Percentiles rank a stretch among this genome's conserved stretches.
Evolutionary conservation across 2,797 vertebrate genomes (phyloP).

Genomic region (Pantherophis vulpinus): DNA sequence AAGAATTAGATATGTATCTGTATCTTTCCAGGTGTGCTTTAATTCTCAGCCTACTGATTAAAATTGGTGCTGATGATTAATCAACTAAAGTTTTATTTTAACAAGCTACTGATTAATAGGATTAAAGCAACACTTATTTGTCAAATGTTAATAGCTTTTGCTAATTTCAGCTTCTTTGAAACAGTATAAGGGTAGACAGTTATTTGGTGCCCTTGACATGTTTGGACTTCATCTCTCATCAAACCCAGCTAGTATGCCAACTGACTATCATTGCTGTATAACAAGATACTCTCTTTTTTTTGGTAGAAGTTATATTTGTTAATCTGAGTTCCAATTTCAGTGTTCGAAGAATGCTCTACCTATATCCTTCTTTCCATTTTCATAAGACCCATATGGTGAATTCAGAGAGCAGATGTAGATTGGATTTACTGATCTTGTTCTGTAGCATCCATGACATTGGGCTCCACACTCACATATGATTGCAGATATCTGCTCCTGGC

Average conservation of each 20-base stretch:
- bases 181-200: background rate
- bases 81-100: constrained; percentile 7
- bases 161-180: background rate
- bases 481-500: background rate
- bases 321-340: background rate
- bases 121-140: background rate
- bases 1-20: background rate
- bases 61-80: constrained; percentile 10
- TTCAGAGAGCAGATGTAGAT: background rate
- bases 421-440: background rate
- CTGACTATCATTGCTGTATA: background rate
- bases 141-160: background rate
- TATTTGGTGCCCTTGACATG: background rate
- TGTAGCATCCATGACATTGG: background rate
- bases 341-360: background rate
- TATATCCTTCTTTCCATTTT: background rate
- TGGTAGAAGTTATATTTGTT: background rate
- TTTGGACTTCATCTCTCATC: background rate
- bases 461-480: background rate
- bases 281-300: background rate
- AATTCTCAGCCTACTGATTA: constrained; percentile 12
- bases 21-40: background rate
- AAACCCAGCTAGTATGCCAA: background rate
- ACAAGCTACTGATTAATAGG: background rate
- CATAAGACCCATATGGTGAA: background rate